phyloP scores from a whole-genome alignment of 2,888 invertebrate species.

The Carabus problematicus region DNA sequence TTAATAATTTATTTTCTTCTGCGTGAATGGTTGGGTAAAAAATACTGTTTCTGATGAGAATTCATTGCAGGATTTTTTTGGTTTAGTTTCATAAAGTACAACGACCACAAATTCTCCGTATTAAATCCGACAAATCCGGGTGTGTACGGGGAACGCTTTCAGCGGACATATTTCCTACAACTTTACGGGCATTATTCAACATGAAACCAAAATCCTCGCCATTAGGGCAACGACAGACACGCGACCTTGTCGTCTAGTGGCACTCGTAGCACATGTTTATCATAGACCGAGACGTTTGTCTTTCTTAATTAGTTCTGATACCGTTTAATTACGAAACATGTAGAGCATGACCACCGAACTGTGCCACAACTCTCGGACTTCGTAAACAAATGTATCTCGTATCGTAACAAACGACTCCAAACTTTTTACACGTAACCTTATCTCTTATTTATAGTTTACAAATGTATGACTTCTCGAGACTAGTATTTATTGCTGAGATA shows the following conservation, averaged over 20 bases:
- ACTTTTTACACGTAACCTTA: too few relatives aligned
- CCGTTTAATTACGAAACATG: neutral
- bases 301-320: constrained; percentile 1
- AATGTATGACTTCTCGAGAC: too few relatives aligned
- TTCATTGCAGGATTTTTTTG: too few relatives aligned
- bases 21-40: too few relatives aligned
- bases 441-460: too few relatives aligned
- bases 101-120: neutral
- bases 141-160: neutral
- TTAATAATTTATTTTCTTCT: too few relatives aligned
- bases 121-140: neutral
- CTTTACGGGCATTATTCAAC: neutral
- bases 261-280: neutral
- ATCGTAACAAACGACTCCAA: too few relatives aligned
- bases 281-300: neutral
- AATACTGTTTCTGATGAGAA: too few relatives aligned
- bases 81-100: neutral
- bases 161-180: constrained; percentile 1
- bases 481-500: too few relatives aligned
- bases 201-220: neutral
- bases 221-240: neutral
- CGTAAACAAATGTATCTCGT: too few relatives aligned
- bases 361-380: neutral
- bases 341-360: neutral
- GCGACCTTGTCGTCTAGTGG: neutral